Evolutionary conservation across 2,888 invertebrate species (phyloP), one percentile per base, ranked within the genome.

Genomic region (Cotesia congregata): DNA sequence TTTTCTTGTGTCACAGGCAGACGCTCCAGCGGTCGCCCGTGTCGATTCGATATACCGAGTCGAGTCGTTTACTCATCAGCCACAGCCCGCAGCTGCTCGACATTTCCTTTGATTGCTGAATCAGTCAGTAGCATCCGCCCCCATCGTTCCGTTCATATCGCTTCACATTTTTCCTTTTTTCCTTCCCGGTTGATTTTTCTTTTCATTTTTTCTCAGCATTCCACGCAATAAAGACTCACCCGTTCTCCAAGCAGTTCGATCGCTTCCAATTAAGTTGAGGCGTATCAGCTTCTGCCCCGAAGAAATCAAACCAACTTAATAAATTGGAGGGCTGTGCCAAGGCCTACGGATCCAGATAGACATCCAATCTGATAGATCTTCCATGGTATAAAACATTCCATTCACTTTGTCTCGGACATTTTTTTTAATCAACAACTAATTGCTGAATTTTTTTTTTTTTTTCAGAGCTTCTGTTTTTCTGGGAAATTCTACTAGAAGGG

Each of bases 101-200:
- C 77, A 74, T 80, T 77, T 65, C 77, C 78, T 80, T 72, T 76
- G 79, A 79, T 79, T 76, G 78, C 79, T 76, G 78, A 80, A 80
- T 79, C 80, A 80, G 80, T 80, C 76, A 76, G 41, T 70, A 70
- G 75, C 64, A 78, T 74, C 62, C 75, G 72, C 74, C 80, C 68
- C 75, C 74, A 76, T 60, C 72, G 70, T 77, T 79, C 75, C 62
- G 20, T 65, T 68, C 75, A 71, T 65, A 77, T 72, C 74, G 38
- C 67, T 67, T 67, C 60, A 71, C 40, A 73, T 73, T 72, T 68
- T 65, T 61, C 62, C 40, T 60, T 62, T 72, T 61, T 67, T 41
- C 62, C 20, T 30, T 67, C 41, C 20, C n/a, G 41, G 17, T 7
- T 39, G 12, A 65, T 40, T 39, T 73, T 67, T 39, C 64, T 30